Percentiles rank a stretch among this genome's conserved stretches.
Evolutionary conservation across 2,797 vertebrate genomes (phyloP).

Genomic region (Mallotus villosus): DNA sequence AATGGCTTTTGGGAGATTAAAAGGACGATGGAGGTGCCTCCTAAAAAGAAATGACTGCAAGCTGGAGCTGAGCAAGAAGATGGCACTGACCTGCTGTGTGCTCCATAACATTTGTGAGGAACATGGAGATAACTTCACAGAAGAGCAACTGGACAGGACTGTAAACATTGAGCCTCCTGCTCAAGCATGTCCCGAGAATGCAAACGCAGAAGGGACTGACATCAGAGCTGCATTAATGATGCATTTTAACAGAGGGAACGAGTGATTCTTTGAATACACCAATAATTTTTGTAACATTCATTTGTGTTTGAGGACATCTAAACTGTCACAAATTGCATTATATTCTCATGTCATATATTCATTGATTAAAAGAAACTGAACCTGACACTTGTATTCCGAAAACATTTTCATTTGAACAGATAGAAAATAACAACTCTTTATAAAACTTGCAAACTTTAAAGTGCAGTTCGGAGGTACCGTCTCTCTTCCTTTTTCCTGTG

Average conservation of each 20-base stretch:
- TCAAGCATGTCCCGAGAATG: conserved; percentile 14
- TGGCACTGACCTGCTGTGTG: conserved; percentile 29
- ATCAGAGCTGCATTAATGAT: conserved; percentile 14
- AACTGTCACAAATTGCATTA: background rate
- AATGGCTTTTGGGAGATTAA: conserved; percentile 34
- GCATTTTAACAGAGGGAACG: conserved; percentile 14
- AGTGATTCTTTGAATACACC: background rate
- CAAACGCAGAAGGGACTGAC: background rate
- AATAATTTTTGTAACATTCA: background rate
- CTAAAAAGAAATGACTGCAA: conserved; percentile 39
- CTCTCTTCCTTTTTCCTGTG: too few relatives aligned
- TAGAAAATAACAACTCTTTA: too few relatives aligned
- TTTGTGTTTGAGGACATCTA: background rate
- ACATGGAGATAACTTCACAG: conserved; percentile 19
- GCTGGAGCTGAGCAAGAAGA: conserved; percentile 35
- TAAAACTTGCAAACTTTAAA: too few relatives aligned
- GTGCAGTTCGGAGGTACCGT: too few relatives aligned
- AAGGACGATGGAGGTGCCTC: conserved; percentile 40
- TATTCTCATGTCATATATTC: background rate
- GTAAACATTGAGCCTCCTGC: conserved; percentile 18
- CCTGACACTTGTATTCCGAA: too few relatives aligned
- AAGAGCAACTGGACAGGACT: conserved; percentile 12
- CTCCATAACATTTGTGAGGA: conserved; percentile 26
- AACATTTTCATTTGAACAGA: too few relatives aligned
- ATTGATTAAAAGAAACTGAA: conserved; percentile 3